Evolutionary conservation across 2,888 invertebrate genomes (phyloP).

Genomic region (Melieria omissa): DNA sequence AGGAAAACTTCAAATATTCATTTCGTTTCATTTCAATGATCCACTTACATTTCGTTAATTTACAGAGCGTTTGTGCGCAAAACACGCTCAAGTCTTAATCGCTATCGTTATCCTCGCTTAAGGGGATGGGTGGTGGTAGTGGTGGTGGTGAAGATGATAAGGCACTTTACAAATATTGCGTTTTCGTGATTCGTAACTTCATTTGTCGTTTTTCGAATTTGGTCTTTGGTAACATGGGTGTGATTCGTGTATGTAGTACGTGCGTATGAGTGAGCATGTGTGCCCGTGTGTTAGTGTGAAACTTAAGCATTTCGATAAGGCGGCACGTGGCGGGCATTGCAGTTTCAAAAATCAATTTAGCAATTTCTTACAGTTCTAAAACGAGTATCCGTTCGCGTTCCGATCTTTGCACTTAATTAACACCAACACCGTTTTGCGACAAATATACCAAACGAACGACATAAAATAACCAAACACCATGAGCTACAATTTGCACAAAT

Average conservation of each 20-base stretch:
- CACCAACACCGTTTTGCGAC: conserved; percentile 16
- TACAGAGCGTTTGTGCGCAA: no score
- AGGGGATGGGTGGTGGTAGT: conserved; percentile 17
- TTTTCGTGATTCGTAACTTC: conserved; percentile 2
- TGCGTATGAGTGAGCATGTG: conserved; percentile 5
- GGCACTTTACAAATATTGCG: conserved; percentile 10
- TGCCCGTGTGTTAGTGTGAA: conserved; percentile 8
- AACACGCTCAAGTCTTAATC: background rate
- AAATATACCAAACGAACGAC: conserved; percentile 4
- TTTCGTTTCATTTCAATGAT: no score
- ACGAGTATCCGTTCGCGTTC: background rate
- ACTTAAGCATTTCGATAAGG: background rate
- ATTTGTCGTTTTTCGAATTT: conserved; percentile 6
- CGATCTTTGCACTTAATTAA: background rate
- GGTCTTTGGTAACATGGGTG: conserved; percentile 7
- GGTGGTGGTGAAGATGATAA: conserved; percentile 21
- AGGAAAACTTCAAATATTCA: no score
- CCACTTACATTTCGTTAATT: no score
- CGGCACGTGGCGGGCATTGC: background rate
- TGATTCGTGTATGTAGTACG: background rate
- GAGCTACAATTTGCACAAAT: background rate
- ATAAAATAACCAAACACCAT: background rate
- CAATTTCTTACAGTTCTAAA: conserved; percentile 11
- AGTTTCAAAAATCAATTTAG: background rate
- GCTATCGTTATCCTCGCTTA: conserved; percentile 11